Conservation (phyloP, 2,113 vertebrate genomes). For the Lynx canadensis region DNA sequence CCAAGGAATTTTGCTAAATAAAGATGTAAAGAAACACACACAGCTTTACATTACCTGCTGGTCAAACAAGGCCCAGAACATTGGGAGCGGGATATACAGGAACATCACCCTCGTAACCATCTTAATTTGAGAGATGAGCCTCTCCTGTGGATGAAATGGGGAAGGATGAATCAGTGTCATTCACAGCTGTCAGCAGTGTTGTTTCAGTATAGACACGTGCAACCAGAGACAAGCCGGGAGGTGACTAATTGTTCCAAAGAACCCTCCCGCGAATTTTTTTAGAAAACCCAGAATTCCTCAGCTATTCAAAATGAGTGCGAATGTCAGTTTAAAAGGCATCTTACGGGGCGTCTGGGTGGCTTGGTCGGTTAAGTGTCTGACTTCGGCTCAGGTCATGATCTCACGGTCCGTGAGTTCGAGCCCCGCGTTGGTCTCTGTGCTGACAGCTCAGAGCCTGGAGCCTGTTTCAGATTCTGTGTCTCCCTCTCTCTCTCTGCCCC, state of each 20-base stretch:
- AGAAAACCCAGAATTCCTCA: neutral
- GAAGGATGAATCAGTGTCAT: neutral
- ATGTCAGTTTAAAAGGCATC: neutral
- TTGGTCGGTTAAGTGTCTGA: rapidly evolving
- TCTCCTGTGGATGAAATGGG: conserved; percentile 87
- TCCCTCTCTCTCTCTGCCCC: too few species aligned
- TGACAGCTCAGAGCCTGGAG: too few species aligned
- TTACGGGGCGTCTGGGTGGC: too few species aligned
- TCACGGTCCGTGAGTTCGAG: too few species aligned
- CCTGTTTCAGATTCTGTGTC: too few species aligned
- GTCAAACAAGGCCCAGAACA: conserved; percentile 99
- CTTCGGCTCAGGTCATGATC: too few species aligned
- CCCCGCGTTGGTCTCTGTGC: too few species aligned
- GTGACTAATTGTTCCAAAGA: neutral
- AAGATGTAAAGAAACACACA: neutral
- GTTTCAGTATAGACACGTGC: neutral
- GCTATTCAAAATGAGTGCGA: neutral
- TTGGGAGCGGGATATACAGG: conserved; percentile 96
- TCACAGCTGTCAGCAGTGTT: neutral
- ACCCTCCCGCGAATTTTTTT: neutral
- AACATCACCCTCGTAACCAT: conserved; percentile 95
- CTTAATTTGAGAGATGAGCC: conserved; percentile 94
- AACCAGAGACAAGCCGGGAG: neutral
- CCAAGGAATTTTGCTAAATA: neutral
- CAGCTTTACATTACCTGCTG: conserved; percentile 92